Evolutionary conservation across 53 echinoderm and acorn worm species (phyloP).

Genomic region (Pentamera pediparva): DNA sequence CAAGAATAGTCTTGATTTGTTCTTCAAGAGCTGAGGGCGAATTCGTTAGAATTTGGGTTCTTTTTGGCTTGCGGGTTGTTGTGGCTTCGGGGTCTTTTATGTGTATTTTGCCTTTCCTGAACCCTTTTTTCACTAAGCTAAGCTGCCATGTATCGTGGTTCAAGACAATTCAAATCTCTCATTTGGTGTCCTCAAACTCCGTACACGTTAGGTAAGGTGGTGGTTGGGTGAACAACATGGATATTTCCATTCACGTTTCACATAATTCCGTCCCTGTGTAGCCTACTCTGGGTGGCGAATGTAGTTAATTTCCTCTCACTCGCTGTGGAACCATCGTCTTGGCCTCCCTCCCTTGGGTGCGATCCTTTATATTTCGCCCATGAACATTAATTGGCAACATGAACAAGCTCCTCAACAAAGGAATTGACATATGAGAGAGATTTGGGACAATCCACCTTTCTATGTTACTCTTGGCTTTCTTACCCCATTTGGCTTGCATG

Average conservation of each 20-base stretch:
- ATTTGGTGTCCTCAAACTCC: background rate
- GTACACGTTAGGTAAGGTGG: background rate
- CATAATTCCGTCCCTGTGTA: background rate
- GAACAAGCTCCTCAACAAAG: constrained; percentile 46
- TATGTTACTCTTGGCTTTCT: constrained; percentile 31
- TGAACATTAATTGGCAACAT: constrained; percentile 38
- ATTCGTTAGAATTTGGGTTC: no score
- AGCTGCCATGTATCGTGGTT: constrained; percentile 28
- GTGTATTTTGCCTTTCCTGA: no score
- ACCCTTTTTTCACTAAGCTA: no score
- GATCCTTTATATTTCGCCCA: constrained; percentile 33
- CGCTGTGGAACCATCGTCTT: background rate
- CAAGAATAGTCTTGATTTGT: no score
- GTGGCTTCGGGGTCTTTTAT: no score
- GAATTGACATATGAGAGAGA: constrained; percentile 39
- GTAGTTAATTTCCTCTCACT: background rate
- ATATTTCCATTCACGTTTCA: background rate
- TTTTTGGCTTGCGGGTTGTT: no score
- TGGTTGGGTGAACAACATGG: constrained; percentile 14
- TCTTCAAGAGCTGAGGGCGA: no score
- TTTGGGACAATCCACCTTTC: background rate
- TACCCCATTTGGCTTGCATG: constrained; percentile 42
- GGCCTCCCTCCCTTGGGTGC: background rate
- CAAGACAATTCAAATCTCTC: constrained; percentile 32
- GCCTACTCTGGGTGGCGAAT: background rate